These are phyloP conservation scores for Novumbra hubbsi DNA, from an alignment of 2,797 vertebrate genomes.

Conservation along the genomic window DNA sequence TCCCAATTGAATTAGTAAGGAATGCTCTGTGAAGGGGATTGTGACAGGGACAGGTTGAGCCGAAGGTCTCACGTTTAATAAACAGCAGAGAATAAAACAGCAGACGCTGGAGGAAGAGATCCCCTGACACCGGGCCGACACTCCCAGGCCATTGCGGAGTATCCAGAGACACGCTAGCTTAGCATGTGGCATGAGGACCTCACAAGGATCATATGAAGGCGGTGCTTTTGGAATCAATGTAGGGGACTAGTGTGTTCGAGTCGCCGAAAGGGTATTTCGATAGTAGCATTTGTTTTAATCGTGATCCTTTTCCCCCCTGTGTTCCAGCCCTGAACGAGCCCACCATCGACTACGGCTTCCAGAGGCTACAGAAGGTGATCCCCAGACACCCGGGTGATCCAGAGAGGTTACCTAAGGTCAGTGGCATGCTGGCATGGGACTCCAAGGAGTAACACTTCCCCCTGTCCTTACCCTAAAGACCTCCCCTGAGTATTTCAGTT, in stretches of 20 bases:
- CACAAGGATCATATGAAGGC: background rate
- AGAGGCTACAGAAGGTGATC: conserved; percentile 93
- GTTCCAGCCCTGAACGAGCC: conserved; percentile 87
- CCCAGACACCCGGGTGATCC: conserved; percentile 93
- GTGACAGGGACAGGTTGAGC: conserved; percentile 49
- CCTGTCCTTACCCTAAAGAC: conserved; percentile 22
- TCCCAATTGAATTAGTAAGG: conserved; percentile 70
- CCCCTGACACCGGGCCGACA: conserved; percentile 11
- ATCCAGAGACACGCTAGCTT: background rate
- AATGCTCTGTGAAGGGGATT: conserved; percentile 38
- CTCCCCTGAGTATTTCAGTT: conserved; percentile 31
- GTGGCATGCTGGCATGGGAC: conserved; percentile 24
- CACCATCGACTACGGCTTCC: conserved; percentile 96
- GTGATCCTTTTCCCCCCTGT: background rate
- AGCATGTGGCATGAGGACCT: background rate
- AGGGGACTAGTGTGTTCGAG: background rate
- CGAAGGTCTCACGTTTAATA: conserved; percentile 54
- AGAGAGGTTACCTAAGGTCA: conserved; percentile 92
- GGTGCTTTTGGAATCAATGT: background rate
- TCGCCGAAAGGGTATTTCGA: too few relatives aligned
- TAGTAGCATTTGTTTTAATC: background rate
- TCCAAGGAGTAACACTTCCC: background rate
- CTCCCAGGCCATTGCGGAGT: background rate
- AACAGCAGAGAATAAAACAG: conserved; percentile 32
- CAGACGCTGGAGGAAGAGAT: conserved; percentile 23